A percentile compares a stretch with the other conserved stretches of the same genome.
Conservation (phyloP, 2,113 vertebrate species). For the Steatornis caripensis region DNA sequence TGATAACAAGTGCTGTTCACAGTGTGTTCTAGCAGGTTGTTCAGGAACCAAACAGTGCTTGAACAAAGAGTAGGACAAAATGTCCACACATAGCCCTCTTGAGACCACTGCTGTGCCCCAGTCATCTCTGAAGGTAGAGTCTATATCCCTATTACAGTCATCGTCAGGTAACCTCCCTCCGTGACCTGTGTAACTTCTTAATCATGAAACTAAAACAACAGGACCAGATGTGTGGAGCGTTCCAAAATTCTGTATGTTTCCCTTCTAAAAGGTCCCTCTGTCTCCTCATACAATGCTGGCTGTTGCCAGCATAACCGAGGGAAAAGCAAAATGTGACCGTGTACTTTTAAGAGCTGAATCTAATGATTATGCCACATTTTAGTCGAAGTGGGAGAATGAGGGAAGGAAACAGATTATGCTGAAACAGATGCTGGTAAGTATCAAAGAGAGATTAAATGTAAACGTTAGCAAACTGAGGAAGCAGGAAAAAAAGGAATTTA, state of each 20-base stretch:
- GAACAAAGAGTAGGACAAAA: not conserved
- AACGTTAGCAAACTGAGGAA: not conserved
- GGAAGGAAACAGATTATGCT: not conserved
- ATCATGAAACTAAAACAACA: not conserved
- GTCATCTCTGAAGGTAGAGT: not conserved
- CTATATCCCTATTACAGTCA: not conserved
- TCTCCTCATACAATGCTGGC: not conserved
- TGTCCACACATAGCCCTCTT: not conserved
- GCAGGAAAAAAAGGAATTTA: not conserved
- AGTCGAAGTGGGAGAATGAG: not conserved
- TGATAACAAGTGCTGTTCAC: not conserved
- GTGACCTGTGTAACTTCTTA: not conserved
- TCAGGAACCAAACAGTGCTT: not conserved
- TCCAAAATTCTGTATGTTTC: not conserved
- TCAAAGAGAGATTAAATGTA: constrained; percentile 19
- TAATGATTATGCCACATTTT: not conserved
- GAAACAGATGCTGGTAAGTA: not conserved
- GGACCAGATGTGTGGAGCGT: not conserved
- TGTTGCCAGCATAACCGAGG: not conserved
- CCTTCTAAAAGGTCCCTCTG: not conserved
- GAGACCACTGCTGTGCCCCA: not conserved
- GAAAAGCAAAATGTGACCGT: not conserved
- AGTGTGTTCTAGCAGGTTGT: not conserved
- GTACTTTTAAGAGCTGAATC: not conserved
- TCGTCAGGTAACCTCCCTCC: not conserved